Evolutionary conservation across 2,797 vertebrate species (phyloP).

Genomic region (Dermochelys coriacea): DNA sequence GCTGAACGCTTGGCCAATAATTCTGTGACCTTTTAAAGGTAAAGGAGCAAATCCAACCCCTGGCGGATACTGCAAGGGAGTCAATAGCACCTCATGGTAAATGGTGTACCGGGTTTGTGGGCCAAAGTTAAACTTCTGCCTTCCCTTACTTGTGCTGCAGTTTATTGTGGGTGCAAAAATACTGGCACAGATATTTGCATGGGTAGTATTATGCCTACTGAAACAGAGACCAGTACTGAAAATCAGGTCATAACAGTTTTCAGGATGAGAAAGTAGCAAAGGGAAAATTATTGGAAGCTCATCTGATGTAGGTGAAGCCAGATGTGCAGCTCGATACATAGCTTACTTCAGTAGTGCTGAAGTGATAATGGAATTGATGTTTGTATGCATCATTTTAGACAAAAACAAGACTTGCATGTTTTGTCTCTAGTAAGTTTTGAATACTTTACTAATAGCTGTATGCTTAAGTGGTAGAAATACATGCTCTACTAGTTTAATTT

Average conservation of each 20-base stretch:
- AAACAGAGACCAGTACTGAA: background rate
- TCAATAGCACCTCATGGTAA: too few relatives aligned
- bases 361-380: constrained; percentile 7
- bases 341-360: background rate
- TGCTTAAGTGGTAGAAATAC: constrained; percentile 50
- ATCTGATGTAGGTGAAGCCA: background rate
- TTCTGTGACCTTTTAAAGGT: too few relatives aligned
- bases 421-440: constrained; percentile 14
- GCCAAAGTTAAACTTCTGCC: background rate
- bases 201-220: background rate
- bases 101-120: too few relatives aligned
- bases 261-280: background rate
- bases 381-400: background rate
- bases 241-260: background rate
- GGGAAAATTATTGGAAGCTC: background rate
- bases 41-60: too few relatives aligned
- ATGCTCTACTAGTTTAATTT: constrained; percentile 72
- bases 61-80: too few relatives aligned
- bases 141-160: background rate
- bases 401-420: background rate
- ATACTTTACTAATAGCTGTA: constrained; percentile 34
- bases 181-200: background rate
- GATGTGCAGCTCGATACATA: background rate
- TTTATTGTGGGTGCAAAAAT: background rate
- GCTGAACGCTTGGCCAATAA: background rate